Evolutionary conservation across 2,113 vertebrate species (phyloP).

Genomic region (Gnathonemus echidnorhynchus): DNA sequence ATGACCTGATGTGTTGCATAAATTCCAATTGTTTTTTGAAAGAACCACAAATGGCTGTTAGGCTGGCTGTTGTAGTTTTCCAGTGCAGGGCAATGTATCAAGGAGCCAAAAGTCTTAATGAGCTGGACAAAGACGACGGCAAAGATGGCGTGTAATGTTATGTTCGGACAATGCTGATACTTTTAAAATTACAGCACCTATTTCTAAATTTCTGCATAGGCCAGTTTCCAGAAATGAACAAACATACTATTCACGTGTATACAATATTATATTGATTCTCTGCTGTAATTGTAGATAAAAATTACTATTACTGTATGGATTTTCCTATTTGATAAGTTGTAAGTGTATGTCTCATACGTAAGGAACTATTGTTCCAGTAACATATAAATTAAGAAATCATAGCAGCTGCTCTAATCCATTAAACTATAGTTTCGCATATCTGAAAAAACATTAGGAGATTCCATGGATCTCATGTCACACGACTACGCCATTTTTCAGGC

Average conservation of each 20-base stretch:
- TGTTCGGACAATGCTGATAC: neutral
- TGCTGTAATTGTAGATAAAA: neutral
- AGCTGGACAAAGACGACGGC: neutral
- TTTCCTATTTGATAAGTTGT: neutral
- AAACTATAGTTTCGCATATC: neutral
- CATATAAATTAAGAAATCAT: neutral
- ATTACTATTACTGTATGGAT: neutral
- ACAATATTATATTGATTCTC: neutral
- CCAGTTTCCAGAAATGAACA: neutral
- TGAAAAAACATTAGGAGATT: neutral
- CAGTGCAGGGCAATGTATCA: neutral
- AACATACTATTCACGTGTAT: neutral
- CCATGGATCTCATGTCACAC: neutral
- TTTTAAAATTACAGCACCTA: neutral
- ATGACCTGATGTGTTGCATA: constrained; percentile 15
- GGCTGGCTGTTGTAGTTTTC: neutral
- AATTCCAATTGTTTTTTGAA: neutral
- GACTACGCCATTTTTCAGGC: neutral
- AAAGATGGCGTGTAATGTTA: neutral
- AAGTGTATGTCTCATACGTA: neutral
- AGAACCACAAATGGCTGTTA: constrained; percentile 8
- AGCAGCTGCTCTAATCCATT: neutral
- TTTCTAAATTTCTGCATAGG: neutral
- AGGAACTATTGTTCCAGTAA: neutral
- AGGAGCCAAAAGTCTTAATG: neutral